Evolutionary conservation across 1,140 invertebrate species (phyloP).

Genomic region (Parasteatoda tepidariorum): DNA sequence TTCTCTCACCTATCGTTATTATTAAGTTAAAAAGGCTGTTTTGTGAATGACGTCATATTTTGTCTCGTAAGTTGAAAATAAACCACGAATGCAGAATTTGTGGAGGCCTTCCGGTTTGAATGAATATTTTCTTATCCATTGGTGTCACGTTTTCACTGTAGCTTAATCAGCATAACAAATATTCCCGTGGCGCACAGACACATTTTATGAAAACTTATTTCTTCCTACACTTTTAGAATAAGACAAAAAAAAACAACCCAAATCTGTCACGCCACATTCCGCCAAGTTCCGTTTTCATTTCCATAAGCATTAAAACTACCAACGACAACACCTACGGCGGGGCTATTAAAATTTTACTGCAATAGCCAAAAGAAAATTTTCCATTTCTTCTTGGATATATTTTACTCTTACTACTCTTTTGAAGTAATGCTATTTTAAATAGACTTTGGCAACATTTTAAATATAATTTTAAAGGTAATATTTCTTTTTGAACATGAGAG

Average conservation of each 20-base stretch:
- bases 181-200: constrained; percentile 26
- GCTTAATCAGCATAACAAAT: constrained; percentile 60
- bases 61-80: constrained; percentile 48
- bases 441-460: too few species aligned
- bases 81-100: constrained; percentile 53
- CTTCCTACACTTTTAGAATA: not conserved
- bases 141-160: constrained; percentile 49
- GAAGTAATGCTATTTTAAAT: too few species aligned
- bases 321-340: constrained; percentile 48
- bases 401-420: too few species aligned
- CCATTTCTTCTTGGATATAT: too few species aligned
- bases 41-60: constrained; percentile 45
- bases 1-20: not conserved
- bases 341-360: constrained; percentile 48
- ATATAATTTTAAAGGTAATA: too few species aligned
- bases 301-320: constrained; percentile 49
- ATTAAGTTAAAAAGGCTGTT: not conserved
- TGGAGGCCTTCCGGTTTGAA: constrained; percentile 43
- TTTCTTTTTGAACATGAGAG: too few species aligned
- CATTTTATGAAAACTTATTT: constrained; percentile 50
- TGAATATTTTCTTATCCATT: constrained; percentile 53
- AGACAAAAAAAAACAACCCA: constrained; percentile 14
- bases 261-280: constrained; percentile 48
- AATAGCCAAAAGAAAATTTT: not conserved
- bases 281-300: constrained; percentile 52